Evolutionary conservation across 35 echinoderm and acorn worm species (phyloP), one percentile per base, ranked within the genome.

Genomic region (Patiria miniata): DNA sequence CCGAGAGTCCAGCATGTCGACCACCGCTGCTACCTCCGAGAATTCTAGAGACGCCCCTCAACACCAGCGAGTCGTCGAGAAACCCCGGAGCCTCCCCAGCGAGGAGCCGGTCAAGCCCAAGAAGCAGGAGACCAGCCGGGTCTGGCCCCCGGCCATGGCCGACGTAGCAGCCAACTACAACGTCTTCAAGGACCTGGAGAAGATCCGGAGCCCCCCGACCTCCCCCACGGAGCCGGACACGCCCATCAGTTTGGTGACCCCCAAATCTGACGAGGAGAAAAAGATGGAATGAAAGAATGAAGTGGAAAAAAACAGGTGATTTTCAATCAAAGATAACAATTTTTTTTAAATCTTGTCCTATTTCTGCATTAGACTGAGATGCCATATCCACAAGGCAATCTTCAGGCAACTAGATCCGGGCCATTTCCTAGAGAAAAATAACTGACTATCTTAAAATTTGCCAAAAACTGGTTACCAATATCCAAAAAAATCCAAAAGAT

Each of bases 141-240:
- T 93, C 7, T 93, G 91, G 91, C 91, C 91, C 1, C 60, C 91
- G 18, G 77, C 55, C n/a, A 93, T 93, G 91, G 59, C 85, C 8
- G 79, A 93, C 52, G 65, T 85, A 51, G 91, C 91, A 26, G 85
- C 91, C 18, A 93, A 93, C 60, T 93, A 87, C 38, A 93, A 93
- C 15, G 37, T 93, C 39, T 93, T 77, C 79, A 40, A 54, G 30
- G 42, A 85, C 38, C 38, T 61, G 29, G 65, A 77, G 34, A 80
- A 65, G 83, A 93, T 53, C 21, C 78, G 77, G 10, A 79, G 73
- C 50, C 33, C 68, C 7, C 37, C 40, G 9, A 69, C 61, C 39
- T 37, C 51, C 6, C 50, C 78, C 2, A 8, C 73, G 26, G 32
- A 56, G 52, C 53, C 32, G 5, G 33, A 36, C 14, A 60, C 82